Evolutionary conservation across 2,888 invertebrate genomes (phyloP).

Genomic region (Notodonta ziczac): DNA sequence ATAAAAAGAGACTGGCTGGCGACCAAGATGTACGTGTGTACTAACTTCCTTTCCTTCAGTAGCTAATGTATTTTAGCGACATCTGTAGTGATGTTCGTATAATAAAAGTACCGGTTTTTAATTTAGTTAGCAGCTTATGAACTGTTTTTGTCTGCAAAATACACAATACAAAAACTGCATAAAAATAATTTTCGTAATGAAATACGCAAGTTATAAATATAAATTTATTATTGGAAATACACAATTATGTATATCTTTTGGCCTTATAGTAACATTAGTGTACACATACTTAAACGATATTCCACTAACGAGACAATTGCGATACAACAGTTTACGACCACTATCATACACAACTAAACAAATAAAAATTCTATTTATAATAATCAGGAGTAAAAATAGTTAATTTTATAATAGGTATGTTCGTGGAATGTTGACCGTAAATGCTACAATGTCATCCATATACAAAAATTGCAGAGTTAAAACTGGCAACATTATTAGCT

Average conservation of each 20-base stretch:
- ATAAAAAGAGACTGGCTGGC: too few relatives aligned
- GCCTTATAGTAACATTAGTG: slow-evolving; percentile 81
- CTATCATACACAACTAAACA: slow-evolving; percentile 66
- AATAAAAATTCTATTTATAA: slow-evolving; percentile 43
- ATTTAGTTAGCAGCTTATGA: too few relatives aligned
- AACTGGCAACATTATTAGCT: slow-evolving; percentile 30
- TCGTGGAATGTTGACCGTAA: slow-evolving; percentile 71
- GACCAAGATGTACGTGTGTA: too few relatives aligned
- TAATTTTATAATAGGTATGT: slow-evolving; percentile 55
- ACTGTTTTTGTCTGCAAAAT: too few relatives aligned
- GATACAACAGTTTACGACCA: slow-evolving; percentile 77
- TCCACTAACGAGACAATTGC: slow-evolving; percentile 72
- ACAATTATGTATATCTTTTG: slow-evolving; percentile 83
- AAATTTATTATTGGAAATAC: slow-evolving; percentile 81
- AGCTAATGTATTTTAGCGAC: background rate
- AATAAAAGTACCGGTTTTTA: background rate
- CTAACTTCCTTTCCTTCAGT: too few relatives aligned
- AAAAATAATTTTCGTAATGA: slow-evolving; percentile 10
- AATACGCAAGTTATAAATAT: slow-evolving; percentile 65
- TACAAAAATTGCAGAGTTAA: slow-evolving; percentile 26
- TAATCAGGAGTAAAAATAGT: slow-evolving; percentile 58
- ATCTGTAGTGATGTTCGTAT: too few relatives aligned
- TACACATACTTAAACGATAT: slow-evolving; percentile 72
- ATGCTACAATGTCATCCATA: slow-evolving; percentile 74
- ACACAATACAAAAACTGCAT: too few relatives aligned